phyloP scores from a whole-genome alignment of 2,797 vertebrate genomes.

The Podarcis siculus region DNA sequence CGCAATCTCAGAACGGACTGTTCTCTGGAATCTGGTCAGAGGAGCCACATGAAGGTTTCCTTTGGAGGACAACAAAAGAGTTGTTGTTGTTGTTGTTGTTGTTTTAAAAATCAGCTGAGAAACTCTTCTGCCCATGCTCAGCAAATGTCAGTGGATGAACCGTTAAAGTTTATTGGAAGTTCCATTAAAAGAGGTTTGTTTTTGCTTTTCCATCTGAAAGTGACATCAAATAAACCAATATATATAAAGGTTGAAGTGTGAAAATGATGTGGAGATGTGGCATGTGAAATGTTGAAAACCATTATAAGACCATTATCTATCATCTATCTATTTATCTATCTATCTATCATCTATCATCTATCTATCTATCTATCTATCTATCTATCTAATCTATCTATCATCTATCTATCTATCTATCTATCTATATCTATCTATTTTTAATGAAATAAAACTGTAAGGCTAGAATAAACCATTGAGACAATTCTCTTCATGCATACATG shows the following conservation, averaged over 20 bases:
- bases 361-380: too few species aligned
- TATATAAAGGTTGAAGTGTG: slow-evolving; percentile 48
- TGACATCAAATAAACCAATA: slow-evolving; percentile 36
- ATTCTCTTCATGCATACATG: not conserved
- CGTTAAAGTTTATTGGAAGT: slow-evolving; percentile 59
- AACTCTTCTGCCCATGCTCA: slow-evolving; percentile 71
- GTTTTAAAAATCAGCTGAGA: slow-evolving; percentile 74
- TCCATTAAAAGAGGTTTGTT: slow-evolving; percentile 35
- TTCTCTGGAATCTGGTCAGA: slow-evolving; percentile 63
- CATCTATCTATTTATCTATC: too few species aligned
- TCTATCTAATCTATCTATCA: too few species aligned
- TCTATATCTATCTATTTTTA: too few species aligned
- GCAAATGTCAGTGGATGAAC: slow-evolving; percentile 64
- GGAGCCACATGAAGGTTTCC: slow-evolving; percentile 75
- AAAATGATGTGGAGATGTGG: slow-evolving; percentile 32
- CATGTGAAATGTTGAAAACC: slow-evolving; percentile 38
- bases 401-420: too few species aligned
- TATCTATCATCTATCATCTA: too few species aligned
- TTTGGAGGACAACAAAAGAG: slow-evolving; percentile 53
- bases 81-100: slow-evolving; percentile 4
- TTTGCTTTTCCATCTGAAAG: slow-evolving; percentile 48
- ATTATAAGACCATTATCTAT: not conserved
- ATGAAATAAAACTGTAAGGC: not conserved
- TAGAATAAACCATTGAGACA: not conserved
- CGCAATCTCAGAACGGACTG: slow-evolving; percentile 68